Evolutionary conservation across 2,113 vertebrate genomes (phyloP).

Genomic region (Alosa alosa): DNA sequence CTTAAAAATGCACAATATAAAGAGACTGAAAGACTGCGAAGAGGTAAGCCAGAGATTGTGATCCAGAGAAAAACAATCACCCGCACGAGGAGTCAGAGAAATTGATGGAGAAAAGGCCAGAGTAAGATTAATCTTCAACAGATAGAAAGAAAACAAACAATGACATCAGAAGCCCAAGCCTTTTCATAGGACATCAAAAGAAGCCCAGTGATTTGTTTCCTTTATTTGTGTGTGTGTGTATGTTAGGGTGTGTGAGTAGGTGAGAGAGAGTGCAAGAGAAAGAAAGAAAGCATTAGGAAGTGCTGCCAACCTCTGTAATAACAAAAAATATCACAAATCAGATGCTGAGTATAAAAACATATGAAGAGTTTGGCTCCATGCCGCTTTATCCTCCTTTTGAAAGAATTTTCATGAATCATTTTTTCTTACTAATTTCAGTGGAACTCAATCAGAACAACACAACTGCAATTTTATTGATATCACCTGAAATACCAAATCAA

Average conservation of each 20-base stretch:
- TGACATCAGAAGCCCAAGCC: not conserved
- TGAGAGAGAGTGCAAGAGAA: not conserved
- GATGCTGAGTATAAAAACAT: no score
- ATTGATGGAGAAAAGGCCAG: not conserved
- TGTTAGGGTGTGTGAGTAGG: not conserved
- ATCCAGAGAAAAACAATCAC: constrained; percentile 11
- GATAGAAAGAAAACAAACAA: not conserved
- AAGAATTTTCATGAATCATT: no score
- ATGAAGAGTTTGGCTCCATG: no score
- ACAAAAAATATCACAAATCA: no score
- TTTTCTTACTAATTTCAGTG: no score
- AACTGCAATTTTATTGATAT: no score
- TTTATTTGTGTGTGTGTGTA: not conserved
- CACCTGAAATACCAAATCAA: no score
- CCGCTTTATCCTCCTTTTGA: no score
- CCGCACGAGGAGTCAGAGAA: not conserved
- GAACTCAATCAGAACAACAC: no score
- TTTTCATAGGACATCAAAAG: not conserved
- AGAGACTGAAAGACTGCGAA: not conserved
- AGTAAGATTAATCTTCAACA: not conserved
- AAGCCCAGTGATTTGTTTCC: not conserved
- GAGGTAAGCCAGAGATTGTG: not conserved
- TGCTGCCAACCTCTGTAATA: no score
- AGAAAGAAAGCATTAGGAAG: not conserved
- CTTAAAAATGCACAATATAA: not conserved